These are phyloP conservation scores for Anguilla anguilla DNA, from an alignment of 2,797 vertebrate genomes.

Conservation along the genomic window DNA sequence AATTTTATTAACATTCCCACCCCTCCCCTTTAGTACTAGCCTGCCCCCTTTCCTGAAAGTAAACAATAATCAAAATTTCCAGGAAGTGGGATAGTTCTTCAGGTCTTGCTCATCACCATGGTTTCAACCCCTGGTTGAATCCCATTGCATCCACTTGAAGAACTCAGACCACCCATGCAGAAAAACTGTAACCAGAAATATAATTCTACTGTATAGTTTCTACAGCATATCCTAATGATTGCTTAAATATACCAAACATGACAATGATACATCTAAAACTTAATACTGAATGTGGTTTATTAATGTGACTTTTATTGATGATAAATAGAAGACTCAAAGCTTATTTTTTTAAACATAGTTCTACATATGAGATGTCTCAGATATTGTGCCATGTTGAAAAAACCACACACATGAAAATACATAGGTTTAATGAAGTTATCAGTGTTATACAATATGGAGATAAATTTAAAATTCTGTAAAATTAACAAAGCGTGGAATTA, in stretches of 20 bases:
- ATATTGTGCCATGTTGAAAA: not conserved
- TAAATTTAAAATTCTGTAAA: constrained; percentile 38
- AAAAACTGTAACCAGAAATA: constrained; percentile 29
- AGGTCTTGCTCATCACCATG: constrained; percentile 66
- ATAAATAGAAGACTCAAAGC: not conserved
- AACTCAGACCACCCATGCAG: constrained; percentile 66
- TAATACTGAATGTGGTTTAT: not conserved
- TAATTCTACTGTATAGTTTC: not conserved
- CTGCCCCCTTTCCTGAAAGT: constrained; percentile 71
- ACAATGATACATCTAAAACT: not conserved
- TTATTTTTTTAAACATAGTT: not conserved
- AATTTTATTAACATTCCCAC: constrained; percentile 18
- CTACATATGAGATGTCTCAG: constrained; percentile 7
- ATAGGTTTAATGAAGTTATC: constrained; percentile 6
- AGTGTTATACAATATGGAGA: constrained; percentile 39
- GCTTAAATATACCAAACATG: not conserved
- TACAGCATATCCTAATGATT: not conserved
- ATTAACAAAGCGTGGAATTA: constrained; percentile 52
- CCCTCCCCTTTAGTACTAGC: constrained; percentile 25
- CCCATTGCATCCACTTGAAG: constrained; percentile 53
- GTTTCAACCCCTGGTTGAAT: constrained; percentile 59
- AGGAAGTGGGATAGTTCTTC: constrained; percentile 74
- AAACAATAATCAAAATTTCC: constrained; percentile 76
- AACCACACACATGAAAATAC: not conserved
- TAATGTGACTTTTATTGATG: not conserved